Evolutionary conservation across 53 echinoderm and acorn worm species (phyloP).

Genomic region (Echinarachnius parma): DNA sequence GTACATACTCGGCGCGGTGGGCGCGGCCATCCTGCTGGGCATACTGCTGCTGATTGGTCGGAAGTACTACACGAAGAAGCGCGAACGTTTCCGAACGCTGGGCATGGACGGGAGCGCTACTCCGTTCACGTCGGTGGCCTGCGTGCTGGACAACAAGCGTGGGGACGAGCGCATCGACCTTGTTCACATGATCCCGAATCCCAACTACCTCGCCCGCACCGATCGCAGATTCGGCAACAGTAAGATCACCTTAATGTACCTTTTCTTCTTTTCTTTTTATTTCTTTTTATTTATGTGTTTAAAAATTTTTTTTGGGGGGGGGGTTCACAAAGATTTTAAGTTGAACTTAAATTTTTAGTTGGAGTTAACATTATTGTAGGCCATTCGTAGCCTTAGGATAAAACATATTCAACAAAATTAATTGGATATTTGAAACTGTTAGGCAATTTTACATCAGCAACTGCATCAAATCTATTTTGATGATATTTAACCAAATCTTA

Average conservation of each 20-base stretch:
- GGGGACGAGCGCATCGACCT: slow-evolving; percentile 54
- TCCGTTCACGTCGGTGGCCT: slow-evolving; percentile 70
- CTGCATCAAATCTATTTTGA: too few species aligned
- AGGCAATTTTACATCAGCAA: too few species aligned
- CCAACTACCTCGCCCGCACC: slow-evolving; percentile 65
- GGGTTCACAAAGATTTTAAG: too few species aligned
- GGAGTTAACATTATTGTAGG: too few species aligned
- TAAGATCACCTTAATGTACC: slow-evolving; percentile 16
- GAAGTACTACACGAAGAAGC: slow-evolving; percentile 58
- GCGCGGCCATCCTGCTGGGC: slow-evolving; percentile 44
- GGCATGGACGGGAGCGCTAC: slow-evolving; percentile 61
- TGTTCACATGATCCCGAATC: slow-evolving; percentile 80
- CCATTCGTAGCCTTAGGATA: too few species aligned
- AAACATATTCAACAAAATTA: too few species aligned
- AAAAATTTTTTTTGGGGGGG: too few species aligned
- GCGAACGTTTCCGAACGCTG: slow-evolving; percentile 57
- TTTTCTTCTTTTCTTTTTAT: background rate
- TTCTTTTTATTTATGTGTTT: background rate
- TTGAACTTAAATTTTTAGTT: too few species aligned
- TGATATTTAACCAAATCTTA: too few species aligned
- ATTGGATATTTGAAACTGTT: too few species aligned
- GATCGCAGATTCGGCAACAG: slow-evolving; percentile 63
- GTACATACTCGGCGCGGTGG: slow-evolving; percentile 35
- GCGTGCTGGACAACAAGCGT: slow-evolving; percentile 62
- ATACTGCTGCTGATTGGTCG: slow-evolving; percentile 43